Evolutionary conservation across 2,888 invertebrate species (phyloP).

Genomic region (Branchellion lobata): DNA sequence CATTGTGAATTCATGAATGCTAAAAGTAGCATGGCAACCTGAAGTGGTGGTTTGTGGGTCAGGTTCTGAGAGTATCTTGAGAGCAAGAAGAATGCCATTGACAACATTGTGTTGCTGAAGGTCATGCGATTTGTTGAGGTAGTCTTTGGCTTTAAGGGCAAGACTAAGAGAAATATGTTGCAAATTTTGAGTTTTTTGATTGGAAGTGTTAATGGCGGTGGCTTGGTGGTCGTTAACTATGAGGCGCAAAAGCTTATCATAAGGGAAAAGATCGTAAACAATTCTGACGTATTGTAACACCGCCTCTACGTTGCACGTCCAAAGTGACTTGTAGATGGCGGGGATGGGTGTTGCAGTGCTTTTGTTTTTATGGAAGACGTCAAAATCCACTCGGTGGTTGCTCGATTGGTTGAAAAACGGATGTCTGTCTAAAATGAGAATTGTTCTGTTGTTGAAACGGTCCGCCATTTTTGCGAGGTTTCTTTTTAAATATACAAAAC

Average conservation of each 20-base stretch:
- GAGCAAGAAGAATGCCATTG: conserved; percentile 12
- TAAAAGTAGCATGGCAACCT: too few relatives aligned
- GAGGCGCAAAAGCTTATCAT: conserved; percentile 69
- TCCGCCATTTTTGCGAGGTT: conserved; percentile 9
- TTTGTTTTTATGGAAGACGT: conserved; percentile 65
- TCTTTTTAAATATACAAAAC: too few relatives aligned
- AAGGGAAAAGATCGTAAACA: conserved; percentile 72
- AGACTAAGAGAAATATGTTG: conserved; percentile 66
- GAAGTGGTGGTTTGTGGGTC: conserved; percentile 1
- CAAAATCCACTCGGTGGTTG: conserved; percentile 78
- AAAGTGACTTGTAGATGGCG: conserved; percentile 85
- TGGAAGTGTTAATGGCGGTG: conserved; percentile 83
- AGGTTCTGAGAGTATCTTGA: conserved; percentile 14
- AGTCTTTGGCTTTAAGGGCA: conserved; percentile 32
- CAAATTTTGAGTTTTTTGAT: conserved; percentile 77
- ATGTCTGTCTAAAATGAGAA: conserved; percentile 87
- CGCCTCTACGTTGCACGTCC: conserved; percentile 94
- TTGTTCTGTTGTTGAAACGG: conserved; percentile 73
- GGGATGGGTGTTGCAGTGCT: conserved; percentile 67
- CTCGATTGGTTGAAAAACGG: conserved; percentile 84
- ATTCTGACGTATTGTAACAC: conserved; percentile 93
- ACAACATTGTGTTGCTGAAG: neutral
- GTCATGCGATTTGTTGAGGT: neutral
- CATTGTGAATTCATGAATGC: too few relatives aligned
- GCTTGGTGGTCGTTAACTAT: conserved; percentile 83